A percentile compares a stretch with the other conserved stretches of the same genome.
These are phyloP conservation scores for Glaucopsyche alexis DNA, from an alignment of 2,888 invertebrate genomes.

Conservation along the genomic window DNA sequence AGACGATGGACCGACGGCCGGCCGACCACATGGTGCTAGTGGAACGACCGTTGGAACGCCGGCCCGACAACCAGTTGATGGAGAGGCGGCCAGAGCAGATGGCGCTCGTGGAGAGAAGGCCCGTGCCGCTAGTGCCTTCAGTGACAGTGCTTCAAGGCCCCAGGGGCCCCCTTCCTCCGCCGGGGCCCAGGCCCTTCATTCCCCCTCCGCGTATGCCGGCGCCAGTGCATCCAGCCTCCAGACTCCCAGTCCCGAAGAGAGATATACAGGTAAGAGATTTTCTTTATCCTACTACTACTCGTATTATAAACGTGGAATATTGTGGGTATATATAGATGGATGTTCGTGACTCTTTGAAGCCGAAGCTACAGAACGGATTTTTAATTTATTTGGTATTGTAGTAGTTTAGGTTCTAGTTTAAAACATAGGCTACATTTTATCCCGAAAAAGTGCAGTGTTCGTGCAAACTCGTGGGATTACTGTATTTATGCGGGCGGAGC, in stretches of 20 bases:
- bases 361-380: too few species aligned
- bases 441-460: too few species aligned
- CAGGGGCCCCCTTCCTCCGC: constrained; percentile 38
- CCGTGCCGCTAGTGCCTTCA: constrained; percentile 42
- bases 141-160: constrained; percentile 42
- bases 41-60: constrained; percentile 32
- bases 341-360: too few species aligned
- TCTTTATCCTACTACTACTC: neutral
- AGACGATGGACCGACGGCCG: constrained; percentile 38
- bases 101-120: constrained; percentile 33
- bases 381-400: too few species aligned
- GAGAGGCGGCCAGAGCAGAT: constrained; percentile 31
- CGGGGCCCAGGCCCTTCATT: constrained; percentile 57
- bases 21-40: constrained; percentile 21
- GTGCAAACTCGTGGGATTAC: too few species aligned
- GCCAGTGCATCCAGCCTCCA: constrained; percentile 54
- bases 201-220: constrained; percentile 69
- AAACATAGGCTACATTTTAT: too few species aligned
- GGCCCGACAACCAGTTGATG: constrained; percentile 35
- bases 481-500: too few species aligned
- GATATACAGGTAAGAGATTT: constrained; percentile 62
- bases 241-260: constrained; percentile 62
- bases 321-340: too few species aligned
- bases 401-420: too few species aligned
- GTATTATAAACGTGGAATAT: too few species aligned